Evolutionary conservation across 2,888 invertebrate genomes (phyloP).

Genomic region (Drosophila macrospina): DNA sequence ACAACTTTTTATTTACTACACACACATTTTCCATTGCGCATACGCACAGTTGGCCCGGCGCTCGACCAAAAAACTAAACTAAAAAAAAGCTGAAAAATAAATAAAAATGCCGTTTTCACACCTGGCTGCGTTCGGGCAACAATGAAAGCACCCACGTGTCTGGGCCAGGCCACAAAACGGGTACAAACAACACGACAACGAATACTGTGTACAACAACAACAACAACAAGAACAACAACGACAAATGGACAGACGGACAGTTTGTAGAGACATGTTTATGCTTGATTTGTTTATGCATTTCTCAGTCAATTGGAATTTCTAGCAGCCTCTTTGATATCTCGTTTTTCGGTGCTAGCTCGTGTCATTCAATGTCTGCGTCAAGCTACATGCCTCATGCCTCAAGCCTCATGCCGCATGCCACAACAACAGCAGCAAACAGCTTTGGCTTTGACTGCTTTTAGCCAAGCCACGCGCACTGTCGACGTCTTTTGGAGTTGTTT

Average conservation of each 20-base stretch:
- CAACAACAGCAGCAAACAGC: conserved; percentile 19
- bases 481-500: conserved; percentile 57
- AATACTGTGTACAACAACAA: no score
- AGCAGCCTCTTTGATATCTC: conserved; percentile 57
- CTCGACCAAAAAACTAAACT: conserved; percentile 6
- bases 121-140: conserved; percentile 58
- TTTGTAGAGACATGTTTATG: conserved; percentile 50
- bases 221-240: neutral
- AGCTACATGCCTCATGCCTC: conserved; percentile 26
- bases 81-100: conserved; percentile 23
- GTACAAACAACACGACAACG: conserved; percentile 26
- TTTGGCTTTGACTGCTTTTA: conserved; percentile 53
- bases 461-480: conserved; percentile 78
- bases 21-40: conserved; percentile 37
- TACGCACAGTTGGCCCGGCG: conserved; percentile 53
- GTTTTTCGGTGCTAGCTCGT: conserved; percentile 10
- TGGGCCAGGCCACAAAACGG: conserved; percentile 40
- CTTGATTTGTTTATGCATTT: conserved; percentile 76
- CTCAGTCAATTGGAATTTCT: conserved; percentile 80
- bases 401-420: conserved; percentile 26
- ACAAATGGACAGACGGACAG: conserved; percentile 7
- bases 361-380: conserved; percentile 39
- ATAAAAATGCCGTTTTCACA: conserved; percentile 72
- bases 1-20: conserved; percentile 32
- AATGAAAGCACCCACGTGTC: conserved; percentile 61